Conservation (phyloP, 2,888 invertebrate species). For the Baccha elongata region DNA sequence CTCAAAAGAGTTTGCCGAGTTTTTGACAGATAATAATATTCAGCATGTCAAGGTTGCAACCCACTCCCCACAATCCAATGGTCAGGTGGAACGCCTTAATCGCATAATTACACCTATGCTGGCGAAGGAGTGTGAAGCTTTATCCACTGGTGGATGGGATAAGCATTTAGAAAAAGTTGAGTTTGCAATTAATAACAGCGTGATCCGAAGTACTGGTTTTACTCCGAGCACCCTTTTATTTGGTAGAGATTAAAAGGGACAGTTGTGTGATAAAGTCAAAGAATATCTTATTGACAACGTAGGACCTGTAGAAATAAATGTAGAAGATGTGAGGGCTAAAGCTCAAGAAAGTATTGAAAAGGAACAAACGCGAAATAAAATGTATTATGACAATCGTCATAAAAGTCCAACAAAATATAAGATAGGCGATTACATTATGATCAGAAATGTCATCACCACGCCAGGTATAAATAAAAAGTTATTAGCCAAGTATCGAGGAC, state of each 20-base stretch:
- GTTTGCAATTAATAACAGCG: constrained; percentile 41
- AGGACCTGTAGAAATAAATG: background rate
- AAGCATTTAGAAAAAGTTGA: constrained; percentile 51
- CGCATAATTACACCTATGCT: constrained; percentile 33
- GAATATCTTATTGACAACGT: constrained; percentile 35
- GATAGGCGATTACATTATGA: constrained; percentile 65
- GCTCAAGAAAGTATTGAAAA: constrained; percentile 22
- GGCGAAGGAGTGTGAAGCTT: constrained; percentile 30
- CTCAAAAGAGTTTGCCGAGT: constrained; percentile 29
- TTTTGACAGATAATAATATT: constrained; percentile 24
- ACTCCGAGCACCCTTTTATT: constrained; percentile 20
- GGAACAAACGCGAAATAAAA: constrained; percentile 28
- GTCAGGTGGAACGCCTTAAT: constrained; percentile 41
- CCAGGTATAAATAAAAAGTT: constrained; percentile 53
- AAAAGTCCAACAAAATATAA: constrained; percentile 34
- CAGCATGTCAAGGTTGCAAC: constrained; percentile 48
- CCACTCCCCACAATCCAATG: constrained; percentile 40
- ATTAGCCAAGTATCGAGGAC: constrained; percentile 38
- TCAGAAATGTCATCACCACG: constrained; percentile 40
- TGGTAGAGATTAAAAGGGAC: constrained; percentile 32
- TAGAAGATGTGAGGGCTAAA: constrained; percentile 5
- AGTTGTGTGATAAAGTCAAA: constrained; percentile 63
- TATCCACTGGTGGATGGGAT: constrained; percentile 38
- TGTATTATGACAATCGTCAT: constrained; percentile 44
- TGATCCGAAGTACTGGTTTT: constrained; percentile 42